Evolutionary conservation across 2,113 vertebrate species (phyloP), one percentile per base, ranked within the genome.

Genomic region (Paradoxurus hermaphroditus): DNA sequence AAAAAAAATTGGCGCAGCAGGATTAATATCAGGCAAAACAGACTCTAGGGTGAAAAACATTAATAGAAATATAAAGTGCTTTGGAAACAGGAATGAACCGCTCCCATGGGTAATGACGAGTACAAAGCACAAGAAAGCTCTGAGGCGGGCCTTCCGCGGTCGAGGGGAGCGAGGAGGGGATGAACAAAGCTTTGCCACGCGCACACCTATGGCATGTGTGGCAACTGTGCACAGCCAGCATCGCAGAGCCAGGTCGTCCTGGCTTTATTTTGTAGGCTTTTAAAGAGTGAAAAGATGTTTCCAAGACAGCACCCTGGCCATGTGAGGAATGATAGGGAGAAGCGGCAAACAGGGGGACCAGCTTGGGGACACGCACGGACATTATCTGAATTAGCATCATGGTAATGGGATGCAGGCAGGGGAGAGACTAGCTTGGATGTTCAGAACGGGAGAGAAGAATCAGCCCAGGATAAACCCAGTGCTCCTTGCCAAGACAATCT

Each of bases 1-100:
- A 81, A 34, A 46, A 56, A 53, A 53, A 53, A 56, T 2, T 56
- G 21, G 3, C 27, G 2, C 12, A 73, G 23, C 12, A 90, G 77
- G 84, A 56, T 79, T 84, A 93, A 56, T 90, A 87, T 34, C 56
- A 62, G 75, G 36, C 15, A 53, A 95, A 94, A 46, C 27, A 90
- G 49, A 97, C 93, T 90, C 31, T 73, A 94, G 86, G 65, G 51
- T 46, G 86, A 87, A 94, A 86, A 56, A 59, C 36, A 93, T 89
- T 46, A 81, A 94, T 34, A 87, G 34, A 87, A 92, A 92, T 36
- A 62, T 3, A 59, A 46, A 62, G 70, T 23, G 25, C 23, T 77
- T 77, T 72, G 77, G 85, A 88, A 92, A 65, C 10, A n/a, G 41
- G 53, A 75, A 79, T 90, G 34, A 70, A 41, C 10, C 36, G 19